Evolutionary conservation across 2,797 vertebrate genomes (phyloP), one percentile per base, ranked within the genome.

Genomic region (Microctenopoma lineatum): DNA sequence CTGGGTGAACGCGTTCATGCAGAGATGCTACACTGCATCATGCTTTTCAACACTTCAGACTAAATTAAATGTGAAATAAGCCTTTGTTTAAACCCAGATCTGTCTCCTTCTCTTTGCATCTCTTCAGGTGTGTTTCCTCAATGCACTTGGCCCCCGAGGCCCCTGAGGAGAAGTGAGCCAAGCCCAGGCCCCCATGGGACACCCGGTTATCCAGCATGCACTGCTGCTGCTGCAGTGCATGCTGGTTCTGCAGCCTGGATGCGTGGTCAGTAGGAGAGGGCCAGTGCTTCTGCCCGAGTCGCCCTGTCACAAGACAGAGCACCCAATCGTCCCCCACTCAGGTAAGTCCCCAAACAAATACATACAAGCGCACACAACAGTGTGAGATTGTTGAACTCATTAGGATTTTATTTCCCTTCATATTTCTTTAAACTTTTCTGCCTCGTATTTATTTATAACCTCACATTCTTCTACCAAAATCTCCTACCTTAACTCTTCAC

Each of bases 241-340:
- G 79, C 90, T 96, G 89, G 92, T 91, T 81, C 87, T 95, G 16
- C 54, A 88, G 76, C 86, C 85, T 45, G 88, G 80, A 77, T 83
- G 79, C 48, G 88, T 90, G 81, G 87, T 82, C 44, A 32, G 89
- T 55, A 89, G 93, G 87, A 92, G 91, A 89, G 90, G 88, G 62
- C 87, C 90, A 0, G 86, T 88, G 73, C 75, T 92, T 64, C 85
- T 83, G 63, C 95, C 94, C 0, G 91, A 95, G 13, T 91, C 87
- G 0, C 92, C 90, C 54, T 99, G 97, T 88, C 93, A 95, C 83
- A 93, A 90, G 89, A 88, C 84, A 0, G 96, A 96, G 80, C 97
- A 98, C 72, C 97, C 97, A 0, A 74, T 98, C 79, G 80, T 97
- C 70, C 91, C 95, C 59, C 96, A 97, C 82, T 93, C 95, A 95